A percentile compares a stretch with the other conserved stretches of the same genome.
Conservation (phyloP, 2,888 invertebrate species). For the Hirtodrosophila alboralis region DNA sequence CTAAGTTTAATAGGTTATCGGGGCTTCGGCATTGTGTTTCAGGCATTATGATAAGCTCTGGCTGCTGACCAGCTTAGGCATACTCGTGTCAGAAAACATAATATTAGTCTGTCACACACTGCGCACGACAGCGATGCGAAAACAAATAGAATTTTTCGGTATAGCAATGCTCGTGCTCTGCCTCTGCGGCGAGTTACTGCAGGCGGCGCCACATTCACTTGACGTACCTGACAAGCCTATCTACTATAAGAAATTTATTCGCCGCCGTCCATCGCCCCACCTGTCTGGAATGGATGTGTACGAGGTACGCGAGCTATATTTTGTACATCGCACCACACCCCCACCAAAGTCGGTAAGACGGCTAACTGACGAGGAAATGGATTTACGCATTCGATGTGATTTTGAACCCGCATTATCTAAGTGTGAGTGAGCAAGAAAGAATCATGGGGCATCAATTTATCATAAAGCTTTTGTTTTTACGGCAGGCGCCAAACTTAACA, state of each 20-base stretch:
- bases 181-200: constrained; percentile 3
- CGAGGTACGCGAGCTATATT: constrained; percentile 10
- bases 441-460: neutral
- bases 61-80: neutral
- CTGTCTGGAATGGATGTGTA: constrained; percentile 2
- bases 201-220: neutral
- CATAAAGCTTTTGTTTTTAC: neutral
- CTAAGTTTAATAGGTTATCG: constrained; percentile 13
- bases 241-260: constrained; percentile 8
- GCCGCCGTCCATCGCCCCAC: neutral
- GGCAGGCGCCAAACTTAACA: constrained; percentile 6
- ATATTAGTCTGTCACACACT: constrained; percentile 7
- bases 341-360: neutral
- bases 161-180: neutral
- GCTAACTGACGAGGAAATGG: neutral
- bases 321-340: constrained; percentile 3
- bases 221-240: constrained; percentile 5
- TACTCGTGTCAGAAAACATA: neutral
- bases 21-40: neutral
- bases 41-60: neutral
- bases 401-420: constrained; percentile 6
- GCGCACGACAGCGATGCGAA: constrained; percentile 8
- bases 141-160: neutral
- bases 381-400: constrained; percentile 11
- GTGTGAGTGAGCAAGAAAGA: constrained; percentile 1